phyloP scores from a whole-genome alignment of 1,140 invertebrate genomes.

The Pentalonia nigronervosa region DNA sequence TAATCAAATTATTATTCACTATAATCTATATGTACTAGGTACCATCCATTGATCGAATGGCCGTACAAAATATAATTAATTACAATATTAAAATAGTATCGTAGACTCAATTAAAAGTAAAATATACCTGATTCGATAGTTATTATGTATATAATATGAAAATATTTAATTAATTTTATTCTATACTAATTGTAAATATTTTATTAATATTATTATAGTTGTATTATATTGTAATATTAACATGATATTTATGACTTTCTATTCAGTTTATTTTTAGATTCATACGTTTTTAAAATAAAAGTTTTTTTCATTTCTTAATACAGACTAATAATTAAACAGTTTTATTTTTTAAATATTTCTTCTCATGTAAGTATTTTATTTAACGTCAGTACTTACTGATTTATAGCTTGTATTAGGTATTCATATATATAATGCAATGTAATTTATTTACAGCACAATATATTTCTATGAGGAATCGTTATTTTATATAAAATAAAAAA shows the following conservation, averaged over 20 bases:
- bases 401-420: neutral
- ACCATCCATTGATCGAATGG: neutral
- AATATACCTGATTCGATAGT: neutral
- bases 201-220: too few relatives aligned
- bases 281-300: neutral
- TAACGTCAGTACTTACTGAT: neutral
- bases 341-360: too few relatives aligned
- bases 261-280: neutral
- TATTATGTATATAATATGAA: too few relatives aligned
- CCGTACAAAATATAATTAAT: neutral
- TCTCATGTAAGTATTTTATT: neutral
- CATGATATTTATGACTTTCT: neutral
- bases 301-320: neutral
- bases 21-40: too few relatives aligned
- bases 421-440: neutral
- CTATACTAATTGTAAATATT: neutral
- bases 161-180: too few relatives aligned
- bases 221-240: neutral
- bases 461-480: neutral
- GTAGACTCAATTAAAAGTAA: neutral
- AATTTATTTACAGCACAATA: neutral
- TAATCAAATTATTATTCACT: neutral
- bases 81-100: neutral
- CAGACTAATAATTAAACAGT: neutral
- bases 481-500: neutral